Evolutionary conservation across 1,140 invertebrate species (phyloP), one percentile per base, ranked within the genome.

Genomic region (Atta texana): DNA sequence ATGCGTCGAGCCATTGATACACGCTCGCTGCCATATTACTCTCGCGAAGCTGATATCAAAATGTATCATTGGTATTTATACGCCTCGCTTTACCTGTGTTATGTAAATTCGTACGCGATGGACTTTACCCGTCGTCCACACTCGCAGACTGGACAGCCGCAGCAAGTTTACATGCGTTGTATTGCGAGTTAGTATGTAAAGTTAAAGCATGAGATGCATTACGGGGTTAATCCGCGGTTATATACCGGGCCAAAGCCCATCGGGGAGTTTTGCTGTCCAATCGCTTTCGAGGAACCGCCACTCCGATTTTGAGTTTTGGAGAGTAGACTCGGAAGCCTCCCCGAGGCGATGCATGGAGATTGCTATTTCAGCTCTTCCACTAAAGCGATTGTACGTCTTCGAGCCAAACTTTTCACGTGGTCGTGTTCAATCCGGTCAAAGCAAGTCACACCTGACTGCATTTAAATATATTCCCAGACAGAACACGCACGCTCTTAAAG

Each of bases 181-280:
- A 57, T 84, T 84, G 55, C 69, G 28, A 84, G 80, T 84, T 84
- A 84, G 69, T 74, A 63, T 84, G 80, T 84, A 84, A 84, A 84
- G 80, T 84, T 75, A 84, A 74, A 69, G 69, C 69, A 75, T 55
- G 69, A 57, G 64, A 84, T 84, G 69, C 80, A 84, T 84, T 84
- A 84, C 80, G 69, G 44, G 80, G 80, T 84, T 84, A 84, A 84
- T 84, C 80, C 80, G 80, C 55, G 69, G 80, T 75, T 75, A 81
- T 71, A 75, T 57, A 69, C 55, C 53, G 55, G 18, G 24, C 53
- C 77, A 49, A 81, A 71, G 78, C 64, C 57, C 80, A 84, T 24
- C 28, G 39, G 80, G 24, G 69, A 74, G 53, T 84, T 75, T 49
- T n/a, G 55, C 80, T 84, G 80, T 84, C 80, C 80, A 84, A 84